Conservation (phyloP, 2,797 vertebrate genomes). For the Gorsachius magnificus region DNA sequence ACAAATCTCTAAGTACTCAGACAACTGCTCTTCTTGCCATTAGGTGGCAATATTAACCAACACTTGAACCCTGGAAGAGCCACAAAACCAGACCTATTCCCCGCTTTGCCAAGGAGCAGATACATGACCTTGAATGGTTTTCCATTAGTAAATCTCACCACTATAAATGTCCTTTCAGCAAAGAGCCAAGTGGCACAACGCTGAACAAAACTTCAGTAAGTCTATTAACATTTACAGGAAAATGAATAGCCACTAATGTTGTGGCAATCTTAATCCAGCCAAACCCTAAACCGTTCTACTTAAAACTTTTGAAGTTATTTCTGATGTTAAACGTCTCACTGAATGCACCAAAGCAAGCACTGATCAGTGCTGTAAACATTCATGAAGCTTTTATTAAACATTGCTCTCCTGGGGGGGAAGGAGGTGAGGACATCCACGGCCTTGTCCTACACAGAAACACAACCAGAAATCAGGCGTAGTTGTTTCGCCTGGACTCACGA, state of each 20-base stretch:
- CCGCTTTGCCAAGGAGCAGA: neutral
- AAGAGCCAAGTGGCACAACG: neutral
- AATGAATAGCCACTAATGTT: neutral
- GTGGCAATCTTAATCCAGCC: neutral
- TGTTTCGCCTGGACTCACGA: neutral
- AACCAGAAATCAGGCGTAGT: neutral
- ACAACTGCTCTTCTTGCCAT: neutral
- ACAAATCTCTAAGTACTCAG: rapidly evolving
- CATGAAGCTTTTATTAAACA: neutral
- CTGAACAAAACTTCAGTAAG: neutral
- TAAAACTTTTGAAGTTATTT: neutral
- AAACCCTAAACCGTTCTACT: neutral
- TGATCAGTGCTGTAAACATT: too few relatives aligned
- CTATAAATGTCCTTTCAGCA: neutral
- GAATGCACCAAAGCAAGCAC: neutral
- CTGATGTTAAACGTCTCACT: neutral
- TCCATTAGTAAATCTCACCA: neutral
- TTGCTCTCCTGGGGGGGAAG: too few relatives aligned
- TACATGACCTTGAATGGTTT: neutral
- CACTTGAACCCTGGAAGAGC: neutral
- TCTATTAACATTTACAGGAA: neutral
- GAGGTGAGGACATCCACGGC: rapidly evolving
- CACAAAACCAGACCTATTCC: neutral
- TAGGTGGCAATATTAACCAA: neutral
- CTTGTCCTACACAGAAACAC: neutral